phyloP scores from a whole-genome alignment of 1,140 invertebrate genomes.

The Drosophila nebulosa region DNA sequence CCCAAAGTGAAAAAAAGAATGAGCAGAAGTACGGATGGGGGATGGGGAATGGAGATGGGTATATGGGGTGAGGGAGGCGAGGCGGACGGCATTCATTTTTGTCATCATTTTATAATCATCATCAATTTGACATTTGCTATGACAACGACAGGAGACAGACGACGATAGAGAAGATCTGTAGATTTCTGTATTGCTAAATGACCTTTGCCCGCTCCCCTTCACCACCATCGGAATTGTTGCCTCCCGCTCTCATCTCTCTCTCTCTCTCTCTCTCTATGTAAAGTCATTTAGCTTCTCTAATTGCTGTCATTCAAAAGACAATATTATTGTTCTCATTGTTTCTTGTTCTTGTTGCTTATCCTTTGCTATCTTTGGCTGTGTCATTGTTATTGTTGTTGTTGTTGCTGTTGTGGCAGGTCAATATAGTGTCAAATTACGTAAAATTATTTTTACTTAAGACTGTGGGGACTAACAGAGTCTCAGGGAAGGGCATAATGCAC shows the following conservation, averaged over 20 bases:
- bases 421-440: constrained; percentile 69
- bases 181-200: background rate
- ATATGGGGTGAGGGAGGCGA: no score
- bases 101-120: background rate
- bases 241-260: background rate
- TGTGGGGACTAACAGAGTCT: no score
- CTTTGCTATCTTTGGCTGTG: background rate
- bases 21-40: background rate
- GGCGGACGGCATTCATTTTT: no score
- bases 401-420: constrained; percentile 64
- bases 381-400: constrained; percentile 44
- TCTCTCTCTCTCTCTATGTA: background rate
- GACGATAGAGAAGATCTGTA: background rate
- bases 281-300: constrained; percentile 42
- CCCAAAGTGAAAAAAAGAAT: no score
- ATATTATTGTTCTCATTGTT: background rate
- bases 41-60: no score
- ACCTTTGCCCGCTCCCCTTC: background rate
- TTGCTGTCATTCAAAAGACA: constrained; percentile 34
- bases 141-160: no score
- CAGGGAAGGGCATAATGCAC: no score
- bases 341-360: background rate
- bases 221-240: no score
- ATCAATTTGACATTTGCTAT: background rate
- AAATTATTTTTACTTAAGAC: constrained; percentile 54